Evolutionary conservation across 2,797 vertebrate species (phyloP).

Genomic region (Sparus aurata): DNA sequence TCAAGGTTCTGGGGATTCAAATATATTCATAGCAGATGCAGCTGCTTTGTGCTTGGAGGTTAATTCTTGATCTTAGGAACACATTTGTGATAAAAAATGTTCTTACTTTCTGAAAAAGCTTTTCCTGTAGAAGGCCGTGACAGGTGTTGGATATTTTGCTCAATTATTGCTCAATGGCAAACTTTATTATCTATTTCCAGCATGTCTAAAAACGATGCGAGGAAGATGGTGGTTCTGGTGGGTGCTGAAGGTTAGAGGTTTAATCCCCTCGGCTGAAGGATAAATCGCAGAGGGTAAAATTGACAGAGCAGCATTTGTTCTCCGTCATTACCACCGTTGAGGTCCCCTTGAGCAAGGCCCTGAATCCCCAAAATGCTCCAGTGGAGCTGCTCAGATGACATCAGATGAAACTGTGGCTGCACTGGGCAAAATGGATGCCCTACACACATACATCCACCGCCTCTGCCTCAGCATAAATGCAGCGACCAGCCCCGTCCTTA

Average conservation of each 20-base stretch:
- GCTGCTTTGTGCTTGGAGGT: constrained; percentile 14
- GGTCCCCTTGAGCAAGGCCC: constrained; percentile 30
- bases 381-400: constrained; percentile 1
- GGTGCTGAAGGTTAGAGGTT: neutral
- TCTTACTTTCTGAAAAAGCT: neutral
- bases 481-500: too few relatives aligned
- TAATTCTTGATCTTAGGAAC: constrained; percentile 1
- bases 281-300: neutral
- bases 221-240: neutral
- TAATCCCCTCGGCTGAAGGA: neutral
- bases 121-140: neutral
- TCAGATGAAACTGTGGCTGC: neutral
- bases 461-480: neutral
- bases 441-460: neutral
- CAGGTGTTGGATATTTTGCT: neutral
- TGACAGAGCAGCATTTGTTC: constrained; percentile 17
- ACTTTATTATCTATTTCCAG: neutral
- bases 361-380: neutral
- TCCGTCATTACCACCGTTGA: constrained; percentile 1
- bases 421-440: neutral
- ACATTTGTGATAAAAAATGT: constrained; percentile 18
- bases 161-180: neutral
- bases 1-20: neutral
- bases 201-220: neutral
- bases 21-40: neutral